Base-by-base conservation (phyloP, 2,888 invertebrate genomes). In the Ametastegia equiseti region DNA sequence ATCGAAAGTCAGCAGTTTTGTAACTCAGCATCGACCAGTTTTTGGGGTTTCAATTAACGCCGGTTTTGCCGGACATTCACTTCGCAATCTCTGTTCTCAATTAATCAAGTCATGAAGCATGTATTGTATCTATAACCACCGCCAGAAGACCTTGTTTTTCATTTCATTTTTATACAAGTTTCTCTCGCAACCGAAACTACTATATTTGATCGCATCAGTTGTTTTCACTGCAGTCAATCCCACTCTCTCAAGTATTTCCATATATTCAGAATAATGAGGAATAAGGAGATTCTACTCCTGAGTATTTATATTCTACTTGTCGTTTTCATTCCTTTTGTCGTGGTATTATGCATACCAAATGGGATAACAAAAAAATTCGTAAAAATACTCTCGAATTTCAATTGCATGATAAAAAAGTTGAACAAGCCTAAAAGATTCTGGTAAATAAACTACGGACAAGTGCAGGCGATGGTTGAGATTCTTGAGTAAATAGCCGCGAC, bases 1-100 rank as follows among this genome's bases (percentile, higher is more conserved):
- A 71, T 71, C 71, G 47, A 71, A 47, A 71, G 47, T 47, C 23
- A 47, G 30, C 47, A 71, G 47, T 71, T 71, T 71, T 30, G 71
- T 47, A 45, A 47, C 30, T 47, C 15, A 30, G 47, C 71, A 71
- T 71, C 3, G 47, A 27, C 11, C 45, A 47, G 47, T 47, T 71
- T 30, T 45, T 30, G 27, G 47, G 27, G 30, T 27, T 47, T 71
- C 45, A n/a, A 27, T 47, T 45, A 47, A 71, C 45, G 15, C n/a
- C 19, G 9, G 1, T 67, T 67, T 36, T 67, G 4, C 47, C 45
- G 71, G n/a, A 45, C 71, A 47, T 45, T 45, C 42, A 47, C 33
- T 45, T 30, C 45, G 27, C 30, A 47, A 71, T 47, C 45, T 71
- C 1, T 71, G 47, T 47, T 47, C 47, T 47, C n/a, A 27, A 47